These are phyloP conservation scores for Psittacula echo DNA, from an alignment of 2,797 vertebrate species.

Conservation along the genomic window DNA sequence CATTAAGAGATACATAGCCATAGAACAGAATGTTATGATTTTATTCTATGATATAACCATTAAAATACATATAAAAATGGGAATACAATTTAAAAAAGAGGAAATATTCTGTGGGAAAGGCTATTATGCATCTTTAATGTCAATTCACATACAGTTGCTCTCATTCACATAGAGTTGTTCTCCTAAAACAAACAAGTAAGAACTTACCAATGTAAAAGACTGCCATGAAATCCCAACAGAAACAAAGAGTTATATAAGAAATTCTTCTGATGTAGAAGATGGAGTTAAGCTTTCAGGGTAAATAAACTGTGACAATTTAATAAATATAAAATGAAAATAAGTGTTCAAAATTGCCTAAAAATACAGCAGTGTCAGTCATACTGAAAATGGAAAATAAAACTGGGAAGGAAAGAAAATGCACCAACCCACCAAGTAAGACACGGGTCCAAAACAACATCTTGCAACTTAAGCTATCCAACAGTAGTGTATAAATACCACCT, in stretches of 20 bases:
- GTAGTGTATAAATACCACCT: background rate
- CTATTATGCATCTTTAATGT: background rate
- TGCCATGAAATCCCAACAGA: background rate
- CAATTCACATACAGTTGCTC: background rate
- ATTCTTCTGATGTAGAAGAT: background rate
- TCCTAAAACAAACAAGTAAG: background rate
- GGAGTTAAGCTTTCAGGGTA: background rate
- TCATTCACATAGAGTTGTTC: background rate
- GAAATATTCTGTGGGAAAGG: background rate
- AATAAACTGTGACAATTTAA: background rate
- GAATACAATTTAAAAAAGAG: background rate
- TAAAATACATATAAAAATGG: background rate
- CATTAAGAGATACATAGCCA: background rate
- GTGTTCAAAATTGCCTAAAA: background rate
- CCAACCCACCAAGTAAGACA: background rate
- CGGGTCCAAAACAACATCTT: background rate
- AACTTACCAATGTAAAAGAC: background rate
- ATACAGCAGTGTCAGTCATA: background rate
- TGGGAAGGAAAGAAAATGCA: background rate
- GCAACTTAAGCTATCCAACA: background rate
- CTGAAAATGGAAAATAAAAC: background rate
- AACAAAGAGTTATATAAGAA: background rate
- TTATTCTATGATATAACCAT: fast-evolving
- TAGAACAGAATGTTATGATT: background rate
- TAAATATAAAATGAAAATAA: background rate